A percentile compares a stretch with the other conserved stretches of the same genome.
phyloP scores from a whole-genome alignment of 2,888 invertebrate species.

The Villa cingulata region DNA sequence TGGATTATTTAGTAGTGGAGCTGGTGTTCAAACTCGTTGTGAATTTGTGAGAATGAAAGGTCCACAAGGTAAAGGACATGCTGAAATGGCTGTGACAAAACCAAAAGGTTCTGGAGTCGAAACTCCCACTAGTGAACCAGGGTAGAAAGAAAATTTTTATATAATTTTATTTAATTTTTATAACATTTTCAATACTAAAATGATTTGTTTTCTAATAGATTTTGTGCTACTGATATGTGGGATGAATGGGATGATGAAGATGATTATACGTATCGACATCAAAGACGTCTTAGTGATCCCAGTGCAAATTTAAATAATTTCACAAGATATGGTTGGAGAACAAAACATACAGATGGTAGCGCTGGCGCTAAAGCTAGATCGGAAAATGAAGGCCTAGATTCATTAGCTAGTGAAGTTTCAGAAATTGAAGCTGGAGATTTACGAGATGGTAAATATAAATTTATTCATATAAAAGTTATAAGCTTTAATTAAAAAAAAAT shows the following conservation, averaged over 20 bases:
- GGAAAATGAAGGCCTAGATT: conserved; percentile 84
- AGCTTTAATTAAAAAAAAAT: too few relatives aligned
- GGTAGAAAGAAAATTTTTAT: conserved; percentile 30
- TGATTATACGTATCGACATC: conserved; percentile 66
- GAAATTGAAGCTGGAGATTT: conserved; percentile 92
- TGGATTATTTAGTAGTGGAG: conserved; percentile 66
- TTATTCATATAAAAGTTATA: too few relatives aligned
- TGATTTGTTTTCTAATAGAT: conserved; percentile 22
- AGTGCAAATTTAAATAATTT: conserved; percentile 80
- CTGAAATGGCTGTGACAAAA: conserved; percentile 94
- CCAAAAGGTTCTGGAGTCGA: conserved; percentile 85
- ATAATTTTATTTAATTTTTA: too few relatives aligned
- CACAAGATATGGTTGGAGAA: conserved; percentile 68
- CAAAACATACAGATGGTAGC: conserved; percentile 46
- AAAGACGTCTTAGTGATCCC: conserved; percentile 74
- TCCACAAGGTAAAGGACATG: conserved; percentile 89
- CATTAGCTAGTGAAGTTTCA: conserved; percentile 64
- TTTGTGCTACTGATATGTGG: conserved; percentile 76
- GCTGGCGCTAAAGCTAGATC: conserved; percentile 68
- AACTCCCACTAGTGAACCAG: conserved; percentile 86
- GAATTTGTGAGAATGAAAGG: conserved; percentile 99
- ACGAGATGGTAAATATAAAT: conserved; percentile 55
- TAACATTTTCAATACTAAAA: background rate
- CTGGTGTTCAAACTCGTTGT: conserved; percentile 62
- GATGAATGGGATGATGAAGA: conserved; percentile 87